Base-by-base conservation (phyloP, 2,113 vertebrate species). In the Thymallus thymallus region DNA sequence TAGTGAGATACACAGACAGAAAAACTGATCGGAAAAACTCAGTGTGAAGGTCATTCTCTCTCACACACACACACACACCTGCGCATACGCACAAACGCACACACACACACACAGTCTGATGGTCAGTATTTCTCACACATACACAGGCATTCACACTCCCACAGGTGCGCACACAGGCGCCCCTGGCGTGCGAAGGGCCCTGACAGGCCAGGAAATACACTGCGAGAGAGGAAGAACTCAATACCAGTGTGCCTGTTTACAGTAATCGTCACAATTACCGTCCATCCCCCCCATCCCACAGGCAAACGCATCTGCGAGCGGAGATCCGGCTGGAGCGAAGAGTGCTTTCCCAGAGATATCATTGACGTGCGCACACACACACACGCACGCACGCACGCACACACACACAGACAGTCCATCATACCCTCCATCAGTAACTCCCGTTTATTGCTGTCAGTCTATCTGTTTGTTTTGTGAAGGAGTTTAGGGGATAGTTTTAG, bases 1-100 rank as follows among this genome's bases (percentile, higher is more conserved):
- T 46, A 58, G 10, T 35, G 24, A 32, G 13, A 74, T 29, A 74
- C 72, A 68, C n/a, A 74, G 12, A 56, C 18, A 67, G 12, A 58
- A 12, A 72, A 32, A 46, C 58, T n/a, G n/a, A 41, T 35, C 29
- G 14, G 20, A 62, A 26, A 24, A 5, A 67, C 24, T 14, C 61
- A 35, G 35, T 41, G 35, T 51, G 48, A 51, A 51, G 48, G 48
- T 18, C 16, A 51, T 51, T 51, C 48, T 51, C 48, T 18, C n/a
- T 41, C 20, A 4, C 22, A 22, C n/a, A 5, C 30, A 23, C 20
- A 20, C 13, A 26, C n/a, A 2, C 46, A 51, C 12, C 6, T 16
- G 4, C 65, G 22, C 65, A 32, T 26, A 74, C 64, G 41, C 51
- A 51, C 48, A 32, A 29, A 56, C 55, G 35, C 48, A 32, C 29